Evolutionary conservation across 2,113 vertebrate species (phyloP).

Genomic region (Leucoraja erinaceus): DNA sequence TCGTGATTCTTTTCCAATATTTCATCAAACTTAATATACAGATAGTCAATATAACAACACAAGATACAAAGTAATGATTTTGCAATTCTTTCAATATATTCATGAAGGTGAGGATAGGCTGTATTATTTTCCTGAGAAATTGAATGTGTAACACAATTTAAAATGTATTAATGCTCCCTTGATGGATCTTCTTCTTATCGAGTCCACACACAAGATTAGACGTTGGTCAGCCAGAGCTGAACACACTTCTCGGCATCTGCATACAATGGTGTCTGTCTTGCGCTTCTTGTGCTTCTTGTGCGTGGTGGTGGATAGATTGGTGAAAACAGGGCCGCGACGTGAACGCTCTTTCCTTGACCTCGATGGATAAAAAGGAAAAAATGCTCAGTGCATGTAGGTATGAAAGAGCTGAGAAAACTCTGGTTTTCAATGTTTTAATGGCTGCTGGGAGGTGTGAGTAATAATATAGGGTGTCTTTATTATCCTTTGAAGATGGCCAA

Average conservation of each 20-base stretch:
- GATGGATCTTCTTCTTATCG: not conserved
- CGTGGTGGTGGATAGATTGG: too few species aligned
- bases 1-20: not conserved
- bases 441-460: not conserved
- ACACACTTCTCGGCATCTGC: too few species aligned
- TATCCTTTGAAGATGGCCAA: not conserved
- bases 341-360: too few species aligned
- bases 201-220: too few species aligned
- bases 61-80: not conserved
- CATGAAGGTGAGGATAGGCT: not conserved
- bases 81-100: not conserved
- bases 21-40: not conserved
- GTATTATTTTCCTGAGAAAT: not conserved
- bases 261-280: too few species aligned
- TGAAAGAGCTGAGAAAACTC: not conserved
- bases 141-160: not conserved
- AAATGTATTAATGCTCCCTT: not conserved
- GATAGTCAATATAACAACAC: not conserved
- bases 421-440: not conserved
- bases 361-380: not conserved
- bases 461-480: not conserved
- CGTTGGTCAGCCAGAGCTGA: too few species aligned
- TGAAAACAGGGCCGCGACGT: too few species aligned
- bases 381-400: not conserved
- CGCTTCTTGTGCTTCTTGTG: too few species aligned